Conservation (phyloP, 1,140 invertebrate genomes). For the Hypsibius dujardini region DNA sequence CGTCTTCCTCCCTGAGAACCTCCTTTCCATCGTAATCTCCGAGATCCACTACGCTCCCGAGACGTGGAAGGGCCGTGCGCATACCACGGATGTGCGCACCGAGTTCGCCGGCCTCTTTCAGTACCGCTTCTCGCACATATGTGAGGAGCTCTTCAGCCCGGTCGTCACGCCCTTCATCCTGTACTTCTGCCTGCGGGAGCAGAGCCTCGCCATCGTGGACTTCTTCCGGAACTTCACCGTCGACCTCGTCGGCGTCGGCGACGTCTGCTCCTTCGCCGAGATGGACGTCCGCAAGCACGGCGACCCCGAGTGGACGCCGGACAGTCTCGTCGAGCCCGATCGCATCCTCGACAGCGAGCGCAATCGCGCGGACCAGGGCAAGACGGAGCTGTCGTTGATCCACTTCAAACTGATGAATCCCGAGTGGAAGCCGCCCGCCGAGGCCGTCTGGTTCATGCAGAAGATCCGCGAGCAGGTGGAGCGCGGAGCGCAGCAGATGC, state of each 20-base stretch:
- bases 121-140: slow-evolving; percentile 47
- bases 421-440: slow-evolving; percentile 62
- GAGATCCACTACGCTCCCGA: slow-evolving; percentile 91
- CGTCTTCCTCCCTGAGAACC: slow-evolving; percentile 67
- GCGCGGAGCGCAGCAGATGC: background rate
- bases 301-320: slow-evolving; percentile 41
- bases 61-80: slow-evolving; percentile 71
- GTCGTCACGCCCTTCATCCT: slow-evolving; percentile 80
- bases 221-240: slow-evolving; percentile 94
- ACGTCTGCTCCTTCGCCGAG: slow-evolving; percentile 91
- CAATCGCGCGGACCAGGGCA: slow-evolving; percentile 62
- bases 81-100: slow-evolving; percentile 60
- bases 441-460: slow-evolving; percentile 30
- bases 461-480: slow-evolving; percentile 10
- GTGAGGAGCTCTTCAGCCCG: slow-evolving; percentile 80
- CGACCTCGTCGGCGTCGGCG: slow-evolving; percentile 80
- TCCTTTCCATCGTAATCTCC: slow-evolving; percentile 67
- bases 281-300: slow-evolving; percentile 84
- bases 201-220: slow-evolving; percentile 73
- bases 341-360: background rate
- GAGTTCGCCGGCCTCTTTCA: slow-evolving; percentile 88
- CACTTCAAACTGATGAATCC: slow-evolving; percentile 86
- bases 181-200: slow-evolving; percentile 52
- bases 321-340: slow-evolving; percentile 6
- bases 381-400: slow-evolving; percentile 78